phyloP scores from a whole-genome alignment of 2,113 vertebrate genomes.

The Salvelinus fontinalis region DNA sequence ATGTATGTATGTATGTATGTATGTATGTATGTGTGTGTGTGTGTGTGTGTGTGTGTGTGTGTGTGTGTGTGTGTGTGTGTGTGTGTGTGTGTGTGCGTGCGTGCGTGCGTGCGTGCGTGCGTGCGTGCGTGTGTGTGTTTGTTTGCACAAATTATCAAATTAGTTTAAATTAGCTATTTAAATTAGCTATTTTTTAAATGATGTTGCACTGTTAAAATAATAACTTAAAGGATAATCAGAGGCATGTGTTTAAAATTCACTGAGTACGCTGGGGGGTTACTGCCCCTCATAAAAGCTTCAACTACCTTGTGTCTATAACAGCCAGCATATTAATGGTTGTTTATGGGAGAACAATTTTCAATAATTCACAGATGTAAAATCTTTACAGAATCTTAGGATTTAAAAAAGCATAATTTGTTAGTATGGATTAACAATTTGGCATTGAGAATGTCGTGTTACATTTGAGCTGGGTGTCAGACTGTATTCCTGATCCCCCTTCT shows the following conservation, averaged over 20 bases:
- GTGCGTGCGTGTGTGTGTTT: background rate
- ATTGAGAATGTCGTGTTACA: background rate
- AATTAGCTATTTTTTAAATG: background rate
- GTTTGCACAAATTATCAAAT: background rate
- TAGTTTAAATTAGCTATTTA: background rate
- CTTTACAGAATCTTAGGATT: background rate
- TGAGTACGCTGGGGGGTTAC: background rate
- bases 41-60: constrained; percentile 49
- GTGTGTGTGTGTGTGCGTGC: constrained; percentile 41
- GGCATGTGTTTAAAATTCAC: no score
- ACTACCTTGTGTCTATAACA: background rate
- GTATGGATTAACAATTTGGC: no score
- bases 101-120: constrained; percentile 41
- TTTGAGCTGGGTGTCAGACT: constrained; percentile 9
- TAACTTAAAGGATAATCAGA: background rate
- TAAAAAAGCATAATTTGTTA: background rate
- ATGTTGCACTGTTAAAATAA: background rate
- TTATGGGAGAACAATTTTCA: background rate
- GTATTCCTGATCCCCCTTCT: constrained; percentile 23
- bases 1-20: constrained; percentile 34
- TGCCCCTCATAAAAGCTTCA: background rate
- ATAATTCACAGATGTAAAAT: background rate
- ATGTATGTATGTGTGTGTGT: background rate
- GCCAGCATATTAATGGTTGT: background rate
- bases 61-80: constrained; percentile 28